Evolutionary conservation across 2,888 invertebrate species (phyloP), one percentile per base, ranked within the genome.

Genomic region (Unio delphinus): DNA sequence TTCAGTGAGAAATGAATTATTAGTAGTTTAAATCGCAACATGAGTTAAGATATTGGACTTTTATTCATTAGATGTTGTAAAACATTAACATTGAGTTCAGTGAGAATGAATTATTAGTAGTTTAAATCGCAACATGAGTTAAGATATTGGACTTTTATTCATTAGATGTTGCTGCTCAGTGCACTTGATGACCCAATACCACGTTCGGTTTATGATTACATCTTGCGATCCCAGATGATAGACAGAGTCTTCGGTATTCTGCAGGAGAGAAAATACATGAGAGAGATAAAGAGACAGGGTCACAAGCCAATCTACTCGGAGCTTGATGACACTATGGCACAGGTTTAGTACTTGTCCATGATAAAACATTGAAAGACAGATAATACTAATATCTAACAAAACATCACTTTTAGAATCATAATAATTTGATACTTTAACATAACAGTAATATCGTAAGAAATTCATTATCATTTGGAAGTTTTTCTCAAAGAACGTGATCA

Each of bases 141-240:
- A 3, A 45, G 45, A 45, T 45, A 11, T 11, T 45, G 45, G 15
- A 45, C 8, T 45, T 45, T 45, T 8, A 45, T 61, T 34, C 67
- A 74, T 7, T 69, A 89, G 87, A 94, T 89, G 26, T 90, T 97
- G 23, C 86, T 98, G 3, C 89, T 97, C 67, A 95, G 95, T 85
- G 95, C 95, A 57, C 89, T 98, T 58, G 92, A 94, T 15, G 92
- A 93, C 26, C 94, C 96, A 0, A 93, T 98, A 77, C 95, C 97
- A 0, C 92, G 97, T 65, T 93, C 93, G 58, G 94, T 97, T n/a
- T 94, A 94, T 81, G 96, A 97, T 82, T 94, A 93, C 61, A 93
- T 96, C 1, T 90, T 96, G 17, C 92, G 93, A 68, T 94, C 93
- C 75, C 87, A 90, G 20, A 90, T 94, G 59, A 91, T 94, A 61